Base-by-base conservation (phyloP, 2,888 invertebrate genomes). In the Scaptomyza tumidula region DNA sequence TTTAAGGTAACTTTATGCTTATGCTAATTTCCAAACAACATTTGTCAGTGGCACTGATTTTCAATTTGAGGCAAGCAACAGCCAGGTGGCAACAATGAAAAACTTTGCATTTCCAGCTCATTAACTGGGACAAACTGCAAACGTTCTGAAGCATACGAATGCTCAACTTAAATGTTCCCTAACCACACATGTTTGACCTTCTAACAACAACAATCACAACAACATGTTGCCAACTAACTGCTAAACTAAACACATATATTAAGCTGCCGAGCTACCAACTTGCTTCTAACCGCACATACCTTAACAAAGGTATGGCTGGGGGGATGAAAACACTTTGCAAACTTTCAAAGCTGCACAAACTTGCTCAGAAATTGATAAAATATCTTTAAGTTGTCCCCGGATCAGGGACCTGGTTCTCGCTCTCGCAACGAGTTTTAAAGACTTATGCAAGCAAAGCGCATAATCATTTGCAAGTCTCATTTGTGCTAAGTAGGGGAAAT, bases 401-500 rank as follows among this genome's bases (percentile, higher is more conserved):
- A 52, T 56, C 45, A 53, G 49, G 53, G 44, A 19, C 6, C 48
- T 29, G 45, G 16, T 50, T 29, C 33, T 48, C 48, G 44, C 50
- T 31, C 31, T 33, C 50, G 37, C n/a, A 37, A 44, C 35, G 56
- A 44, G 52, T 69, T 54, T 86, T 84, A 75, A 84, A 72, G 78
- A 71, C 62, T 75, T 63, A 62, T 41, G 75, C 78, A 57, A 57
- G 77, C 70, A 68, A 53, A 69, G 71, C 75, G 80, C 85, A 88
- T 80, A 88, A 84, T 84, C 87, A 84, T 88, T 82, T 82, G 85
- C 87, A 71, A 87, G 78, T 86, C 82, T 75, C 87, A 82, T 87
- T 88, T 86, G 72, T 67, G 69, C 67, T 80, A 80, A 82, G 78
- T 80, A 64, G 70, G 31, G 35, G 53, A 39, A 54, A 27, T 49